A percentile compares a stretch with the other conserved stretches of the same genome.
These are phyloP conservation scores for Tenthredo mesomela DNA, from an alignment of 2,888 invertebrate genomes.

Conservation along the genomic window DNA sequence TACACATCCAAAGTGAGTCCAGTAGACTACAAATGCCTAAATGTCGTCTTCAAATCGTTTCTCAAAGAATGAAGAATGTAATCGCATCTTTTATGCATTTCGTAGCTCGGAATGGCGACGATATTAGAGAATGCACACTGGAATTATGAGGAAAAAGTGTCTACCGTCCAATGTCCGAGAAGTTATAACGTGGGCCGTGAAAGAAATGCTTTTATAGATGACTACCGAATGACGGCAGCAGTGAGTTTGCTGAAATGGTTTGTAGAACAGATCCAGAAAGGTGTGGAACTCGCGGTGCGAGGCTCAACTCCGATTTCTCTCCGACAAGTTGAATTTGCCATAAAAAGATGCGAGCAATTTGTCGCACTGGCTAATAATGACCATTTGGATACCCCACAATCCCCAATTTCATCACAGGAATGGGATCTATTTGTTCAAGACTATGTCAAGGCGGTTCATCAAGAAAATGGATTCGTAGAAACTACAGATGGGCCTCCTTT, in stretches of 20 bases:
- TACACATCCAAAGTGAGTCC: slow-evolving; percentile 50
- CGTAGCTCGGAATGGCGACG: slow-evolving; percentile 51
- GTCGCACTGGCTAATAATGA: slow-evolving; percentile 81
- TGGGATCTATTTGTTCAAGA: slow-evolving; percentile 86
- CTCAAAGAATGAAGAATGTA: not conserved
- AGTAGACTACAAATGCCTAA: not conserved
- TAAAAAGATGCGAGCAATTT: slow-evolving; percentile 84
- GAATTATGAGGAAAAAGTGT: slow-evolving; percentile 80
- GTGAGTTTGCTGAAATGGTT: slow-evolving; percentile 85
- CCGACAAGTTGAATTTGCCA: slow-evolving; percentile 84
- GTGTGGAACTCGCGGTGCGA: slow-evolving; percentile 77
- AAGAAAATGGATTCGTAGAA: slow-evolving; percentile 53
- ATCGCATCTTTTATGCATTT: not conserved
- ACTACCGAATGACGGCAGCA: slow-evolving; percentile 88
- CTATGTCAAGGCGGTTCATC: slow-evolving; percentile 83
- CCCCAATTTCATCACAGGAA: slow-evolving; percentile 74
- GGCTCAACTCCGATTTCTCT: slow-evolving; percentile 79
- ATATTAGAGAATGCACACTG: slow-evolving; percentile 81
- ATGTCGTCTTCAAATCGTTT: slow-evolving; percentile 4
- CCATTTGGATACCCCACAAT: slow-evolving; percentile 82
- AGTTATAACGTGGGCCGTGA: slow-evolving; percentile 81
- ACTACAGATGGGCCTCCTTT: slow-evolving; percentile 27
- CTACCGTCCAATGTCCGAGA: slow-evolving; percentile 84
- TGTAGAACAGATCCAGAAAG: slow-evolving; percentile 70
- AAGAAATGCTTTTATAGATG: slow-evolving; percentile 82